phyloP scores from a whole-genome alignment of 2,888 invertebrate species.

The Laspeyria flexula region DNA sequence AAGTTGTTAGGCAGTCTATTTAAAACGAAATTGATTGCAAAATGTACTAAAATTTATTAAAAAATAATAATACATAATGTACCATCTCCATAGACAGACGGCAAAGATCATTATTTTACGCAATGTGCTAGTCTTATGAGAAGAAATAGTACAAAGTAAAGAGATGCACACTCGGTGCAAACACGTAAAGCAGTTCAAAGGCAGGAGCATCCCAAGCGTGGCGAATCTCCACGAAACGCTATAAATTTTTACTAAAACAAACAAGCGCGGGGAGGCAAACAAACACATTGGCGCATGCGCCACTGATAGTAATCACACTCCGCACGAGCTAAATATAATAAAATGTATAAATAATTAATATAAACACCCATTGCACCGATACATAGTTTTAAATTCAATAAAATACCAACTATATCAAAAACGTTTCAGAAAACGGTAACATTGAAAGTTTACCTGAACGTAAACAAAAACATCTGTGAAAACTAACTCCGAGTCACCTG shows the following conservation, averaged over 20 bases:
- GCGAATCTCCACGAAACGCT: slow-evolving; percentile 66
- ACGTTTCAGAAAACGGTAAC: neutral
- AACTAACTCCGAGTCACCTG: slow-evolving; percentile 25
- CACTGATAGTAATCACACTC: slow-evolving; percentile 39
- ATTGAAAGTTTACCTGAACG: neutral
- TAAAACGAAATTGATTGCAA: no score
- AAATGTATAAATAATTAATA: slow-evolving; percentile 33
- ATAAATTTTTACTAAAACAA: slow-evolving; percentile 79
- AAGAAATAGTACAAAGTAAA: slow-evolving; percentile 48
- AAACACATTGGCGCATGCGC: slow-evolving; percentile 65
- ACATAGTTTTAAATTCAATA: neutral
- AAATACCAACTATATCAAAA: neutral
- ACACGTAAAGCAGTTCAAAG: slow-evolving; percentile 67
- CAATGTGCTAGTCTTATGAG: slow-evolving; percentile 18
- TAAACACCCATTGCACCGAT: slow-evolving; percentile 11
- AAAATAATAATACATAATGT: neutral
- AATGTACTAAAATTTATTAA: neutral
- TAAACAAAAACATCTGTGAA: neutral
- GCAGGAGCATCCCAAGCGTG: slow-evolving; percentile 52
- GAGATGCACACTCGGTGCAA: slow-evolving; percentile 50
- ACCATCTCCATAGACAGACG: neutral
- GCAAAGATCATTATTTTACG: slow-evolving; percentile 1
- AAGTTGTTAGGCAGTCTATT: no score
- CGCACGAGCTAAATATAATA: slow-evolving; percentile 44
- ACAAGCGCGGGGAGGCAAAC: slow-evolving; percentile 66